phyloP scores from a whole-genome alignment of 2,888 invertebrate species.

The Operophtera brumata region DNA sequence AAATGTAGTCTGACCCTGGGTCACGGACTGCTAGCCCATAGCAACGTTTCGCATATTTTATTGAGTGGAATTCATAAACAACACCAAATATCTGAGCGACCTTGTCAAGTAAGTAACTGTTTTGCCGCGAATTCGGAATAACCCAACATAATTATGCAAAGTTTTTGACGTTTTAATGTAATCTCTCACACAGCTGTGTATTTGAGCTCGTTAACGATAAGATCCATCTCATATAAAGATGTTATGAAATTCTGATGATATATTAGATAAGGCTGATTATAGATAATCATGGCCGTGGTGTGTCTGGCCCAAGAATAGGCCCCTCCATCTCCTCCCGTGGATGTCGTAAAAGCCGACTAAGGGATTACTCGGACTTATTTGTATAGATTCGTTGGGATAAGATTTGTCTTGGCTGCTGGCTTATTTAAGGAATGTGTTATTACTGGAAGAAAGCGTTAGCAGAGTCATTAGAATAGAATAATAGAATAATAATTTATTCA shows the following conservation, averaged over 20 bases:
- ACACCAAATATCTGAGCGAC: slow-evolving; percentile 40
- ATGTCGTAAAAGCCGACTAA: no score
- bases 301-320: no score
- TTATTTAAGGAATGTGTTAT: no score
- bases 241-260: background rate
- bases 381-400: no score
- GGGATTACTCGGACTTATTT: no score
- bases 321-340: no score
- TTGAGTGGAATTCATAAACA: slow-evolving; percentile 4
- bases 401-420: no score
- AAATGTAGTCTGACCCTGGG: background rate
- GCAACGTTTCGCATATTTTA: slow-evolving; percentile 18
- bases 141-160: slow-evolving; percentile 55
- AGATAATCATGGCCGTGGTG: no score
- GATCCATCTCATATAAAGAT: slow-evolving; percentile 8
- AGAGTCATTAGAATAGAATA: no score
- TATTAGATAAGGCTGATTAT: no score
- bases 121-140: slow-evolving; percentile 45
- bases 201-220: slow-evolving; percentile 41
- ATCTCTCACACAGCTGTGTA: slow-evolving; percentile 49
- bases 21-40: slow-evolving; percentile 9
- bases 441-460: no score
- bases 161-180: slow-evolving; percentile 40
- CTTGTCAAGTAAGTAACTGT: slow-evolving; percentile 61
- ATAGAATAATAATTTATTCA: no score